Conservation (phyloP, 2,113 vertebrate species). For the Nestor notabilis region DNA sequence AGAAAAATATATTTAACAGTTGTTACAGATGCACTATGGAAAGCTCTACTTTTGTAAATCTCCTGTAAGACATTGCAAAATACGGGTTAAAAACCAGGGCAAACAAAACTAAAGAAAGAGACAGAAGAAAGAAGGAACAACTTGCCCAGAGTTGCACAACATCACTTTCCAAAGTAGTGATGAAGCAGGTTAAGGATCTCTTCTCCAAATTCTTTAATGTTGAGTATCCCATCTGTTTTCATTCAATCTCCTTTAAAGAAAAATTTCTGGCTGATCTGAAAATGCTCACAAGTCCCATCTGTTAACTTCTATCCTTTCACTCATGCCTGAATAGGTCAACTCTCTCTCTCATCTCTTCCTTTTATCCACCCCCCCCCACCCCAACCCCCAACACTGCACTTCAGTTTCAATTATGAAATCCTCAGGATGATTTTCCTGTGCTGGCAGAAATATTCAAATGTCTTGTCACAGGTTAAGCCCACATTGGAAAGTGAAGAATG, state of each 20-base stretch:
- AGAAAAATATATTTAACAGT: neutral
- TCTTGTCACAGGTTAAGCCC: neutral
- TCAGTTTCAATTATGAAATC: constrained; percentile 21
- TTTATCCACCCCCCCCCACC: too few species aligned
- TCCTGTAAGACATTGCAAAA: neutral
- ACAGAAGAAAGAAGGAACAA: neutral
- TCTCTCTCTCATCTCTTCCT: too few species aligned
- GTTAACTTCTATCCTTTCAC: neutral
- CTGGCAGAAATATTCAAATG: neutral
- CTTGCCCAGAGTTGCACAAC: neutral
- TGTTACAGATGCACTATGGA: neutral
- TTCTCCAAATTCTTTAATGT: neutral
- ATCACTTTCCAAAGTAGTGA: neutral
- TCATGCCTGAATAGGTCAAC: neutral
- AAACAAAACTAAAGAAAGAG: neutral
- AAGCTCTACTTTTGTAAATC: neutral
- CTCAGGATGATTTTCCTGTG: neutral
- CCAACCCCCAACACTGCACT: neutral
- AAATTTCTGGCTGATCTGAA: neutral
- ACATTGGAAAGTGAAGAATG: neutral
- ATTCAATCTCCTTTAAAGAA: neutral
- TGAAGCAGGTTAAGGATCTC: neutral
- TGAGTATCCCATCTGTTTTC: neutral
- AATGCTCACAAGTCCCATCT: neutral
- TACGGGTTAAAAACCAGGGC: neutral